Conservation (phyloP, 2,797 vertebrate genomes). For the Sardinella longiceps region DNA sequence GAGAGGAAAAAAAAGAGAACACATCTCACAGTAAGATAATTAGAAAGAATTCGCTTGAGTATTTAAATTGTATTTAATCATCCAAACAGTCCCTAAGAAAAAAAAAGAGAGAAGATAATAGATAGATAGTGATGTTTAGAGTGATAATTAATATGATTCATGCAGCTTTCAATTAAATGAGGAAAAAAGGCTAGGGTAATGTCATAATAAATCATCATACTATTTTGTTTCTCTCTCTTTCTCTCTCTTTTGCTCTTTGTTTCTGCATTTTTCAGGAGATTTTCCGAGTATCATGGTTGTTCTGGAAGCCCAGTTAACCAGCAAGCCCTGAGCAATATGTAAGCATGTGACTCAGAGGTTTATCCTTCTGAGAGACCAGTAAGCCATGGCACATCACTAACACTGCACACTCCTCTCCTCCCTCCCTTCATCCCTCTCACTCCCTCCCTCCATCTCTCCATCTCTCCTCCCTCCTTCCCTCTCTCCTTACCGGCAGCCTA, state of each 20-base stretch:
- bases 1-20: background rate
- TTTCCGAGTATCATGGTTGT: background rate
- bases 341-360: background rate
- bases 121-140: conserved; percentile 15
- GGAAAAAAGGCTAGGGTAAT: background rate
- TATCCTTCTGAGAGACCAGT: background rate
- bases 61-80: conserved; percentile 25
- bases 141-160: conserved; percentile 22
- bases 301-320: background rate
- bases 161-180: conserved; percentile 10
- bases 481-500: background rate
- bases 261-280: background rate
- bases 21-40: conserved; percentile 14
- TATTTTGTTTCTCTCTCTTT: background rate
- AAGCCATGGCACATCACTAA: background rate
- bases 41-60: conserved; percentile 9
- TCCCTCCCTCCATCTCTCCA: background rate
- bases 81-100: background rate
- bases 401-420: background rate
- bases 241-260: background rate
- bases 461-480: background rate
- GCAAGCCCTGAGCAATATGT: background rate
- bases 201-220: conserved; percentile 12
- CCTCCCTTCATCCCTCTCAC: background rate
- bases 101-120: background rate